Evolutionary conservation across 2,888 invertebrate species (phyloP).

Genomic region (Drosophila dives): DNA sequence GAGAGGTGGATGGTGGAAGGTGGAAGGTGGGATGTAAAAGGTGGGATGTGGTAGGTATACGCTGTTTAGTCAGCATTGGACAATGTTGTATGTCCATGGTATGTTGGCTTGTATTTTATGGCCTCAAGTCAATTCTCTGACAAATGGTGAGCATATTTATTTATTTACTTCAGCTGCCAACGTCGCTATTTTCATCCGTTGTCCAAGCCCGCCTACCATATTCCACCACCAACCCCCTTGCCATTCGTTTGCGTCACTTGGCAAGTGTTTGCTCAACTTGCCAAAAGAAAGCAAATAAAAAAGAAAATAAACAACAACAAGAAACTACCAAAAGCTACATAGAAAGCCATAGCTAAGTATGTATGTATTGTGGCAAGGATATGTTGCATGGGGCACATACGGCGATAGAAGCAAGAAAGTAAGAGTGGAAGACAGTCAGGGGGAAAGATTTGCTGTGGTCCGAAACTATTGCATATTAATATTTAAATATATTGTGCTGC

Average conservation of each 20-base stretch:
- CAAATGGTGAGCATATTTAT: slow-evolving; percentile 81
- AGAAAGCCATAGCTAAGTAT: neutral
- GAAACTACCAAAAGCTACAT: slow-evolving; percentile 16
- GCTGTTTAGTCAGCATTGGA: neutral
- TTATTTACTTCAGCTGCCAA: slow-evolving; percentile 73
- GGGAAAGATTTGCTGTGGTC: neutral
- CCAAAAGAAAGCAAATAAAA: slow-evolving; percentile 60
- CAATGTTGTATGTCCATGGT: slow-evolving; percentile 50
- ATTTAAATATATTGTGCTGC: slow-evolving; percentile 30
- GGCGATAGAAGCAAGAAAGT: neutral
- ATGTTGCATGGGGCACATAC: slow-evolving; percentile 14
- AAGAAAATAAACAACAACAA: slow-evolving; percentile 20
- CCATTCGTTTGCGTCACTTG: slow-evolving; percentile 68
- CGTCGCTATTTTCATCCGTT: slow-evolving; percentile 39
- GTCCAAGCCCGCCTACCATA: neutral
- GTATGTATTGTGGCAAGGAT: slow-evolving; percentile 2
- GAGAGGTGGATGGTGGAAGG: neutral
- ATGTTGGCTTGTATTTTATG: slow-evolving; percentile 72
- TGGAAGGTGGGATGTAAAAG: neutral
- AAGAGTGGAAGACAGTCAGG: neutral
- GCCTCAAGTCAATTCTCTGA: slow-evolving; percentile 81
- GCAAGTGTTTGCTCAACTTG: slow-evolving; percentile 75
- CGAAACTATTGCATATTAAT: slow-evolving; percentile 44
- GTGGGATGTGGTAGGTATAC: neutral
- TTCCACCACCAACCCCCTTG: neutral